Conservation (phyloP, 1,140 invertebrate genomes). For the Pentalonia nigronervosa region DNA sequence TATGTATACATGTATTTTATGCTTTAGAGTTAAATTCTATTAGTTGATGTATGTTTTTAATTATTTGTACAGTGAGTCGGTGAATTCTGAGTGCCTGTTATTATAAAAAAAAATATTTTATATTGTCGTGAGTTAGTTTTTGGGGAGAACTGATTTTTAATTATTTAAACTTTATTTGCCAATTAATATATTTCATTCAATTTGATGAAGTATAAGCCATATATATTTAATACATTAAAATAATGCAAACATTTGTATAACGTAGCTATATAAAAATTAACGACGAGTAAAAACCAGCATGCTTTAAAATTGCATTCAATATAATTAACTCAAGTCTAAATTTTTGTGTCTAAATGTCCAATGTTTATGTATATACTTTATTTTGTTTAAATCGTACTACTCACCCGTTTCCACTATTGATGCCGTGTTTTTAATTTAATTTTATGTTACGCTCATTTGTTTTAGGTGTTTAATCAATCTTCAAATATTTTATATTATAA, state of each 20-base stretch:
- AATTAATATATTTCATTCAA: background rate
- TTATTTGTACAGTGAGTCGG: background rate
- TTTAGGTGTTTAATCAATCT: slow-evolving; percentile 1
- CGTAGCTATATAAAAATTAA: background rate
- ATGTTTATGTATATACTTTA: background rate
- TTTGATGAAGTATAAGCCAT: background rate
- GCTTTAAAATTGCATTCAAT: background rate
- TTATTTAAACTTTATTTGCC: background rate
- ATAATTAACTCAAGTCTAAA: background rate
- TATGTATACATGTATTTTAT: background rate
- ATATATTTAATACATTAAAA: background rate
- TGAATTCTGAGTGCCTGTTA: background rate
- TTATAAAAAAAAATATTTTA: background rate
- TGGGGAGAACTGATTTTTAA: background rate
- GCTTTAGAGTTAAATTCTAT: background rate
- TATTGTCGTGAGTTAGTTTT: background rate
- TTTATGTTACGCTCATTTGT: background rate
- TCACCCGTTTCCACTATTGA: background rate
- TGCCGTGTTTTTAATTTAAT: background rate
- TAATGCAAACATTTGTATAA: background rate
- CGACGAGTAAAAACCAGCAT: background rate
- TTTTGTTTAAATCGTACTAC: background rate
- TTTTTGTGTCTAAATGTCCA: background rate
- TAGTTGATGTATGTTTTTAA: background rate
- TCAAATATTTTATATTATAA: background rate